Evolutionary conservation across 2,888 invertebrate genomes (phyloP).

Genomic region (Leptopilina syphax): DNA sequence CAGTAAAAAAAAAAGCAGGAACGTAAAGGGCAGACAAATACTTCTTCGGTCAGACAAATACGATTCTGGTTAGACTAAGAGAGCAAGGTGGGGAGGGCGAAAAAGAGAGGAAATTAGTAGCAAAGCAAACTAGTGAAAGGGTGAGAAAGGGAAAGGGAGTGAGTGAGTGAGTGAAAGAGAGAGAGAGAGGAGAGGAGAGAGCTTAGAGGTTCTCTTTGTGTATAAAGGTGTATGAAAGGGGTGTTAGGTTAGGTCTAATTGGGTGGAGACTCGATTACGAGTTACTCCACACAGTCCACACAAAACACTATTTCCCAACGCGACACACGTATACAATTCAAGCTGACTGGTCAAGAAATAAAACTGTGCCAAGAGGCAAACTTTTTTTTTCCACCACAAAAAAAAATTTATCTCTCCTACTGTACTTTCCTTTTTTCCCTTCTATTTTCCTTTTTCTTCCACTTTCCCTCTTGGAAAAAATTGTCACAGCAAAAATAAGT

Average conservation of each 20-base stretch:
- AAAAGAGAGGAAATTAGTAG: constrained; percentile 21
- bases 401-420: constrained; percentile 6
- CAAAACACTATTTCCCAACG: constrained; percentile 66
- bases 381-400: not conserved
- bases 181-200: constrained; percentile 20
- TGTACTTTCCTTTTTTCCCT: constrained; percentile 25
- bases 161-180: constrained; percentile 15
- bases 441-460: not conserved
- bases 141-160: not conserved
- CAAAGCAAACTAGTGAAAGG: constrained; percentile 35
- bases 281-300: constrained; percentile 49
- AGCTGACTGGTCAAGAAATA: constrained; percentile 31
- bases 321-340: constrained; percentile 64
- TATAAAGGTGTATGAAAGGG: constrained; percentile 41
- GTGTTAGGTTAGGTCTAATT: constrained; percentile 69
- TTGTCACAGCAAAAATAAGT: constrained; percentile 1
- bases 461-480: not conserved
- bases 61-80: constrained; percentile 8
- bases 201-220: not conserved
- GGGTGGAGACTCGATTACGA: constrained; percentile 72
- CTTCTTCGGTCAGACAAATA: constrained; percentile 28
- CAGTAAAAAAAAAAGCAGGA: constrained; percentile 25
- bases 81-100: not conserved
- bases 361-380: constrained; percentile 25
- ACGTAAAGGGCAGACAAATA: constrained; percentile 38